phyloP scores from a whole-genome alignment of 2,113 vertebrate genomes.

The Phocoena sinus region DNA sequence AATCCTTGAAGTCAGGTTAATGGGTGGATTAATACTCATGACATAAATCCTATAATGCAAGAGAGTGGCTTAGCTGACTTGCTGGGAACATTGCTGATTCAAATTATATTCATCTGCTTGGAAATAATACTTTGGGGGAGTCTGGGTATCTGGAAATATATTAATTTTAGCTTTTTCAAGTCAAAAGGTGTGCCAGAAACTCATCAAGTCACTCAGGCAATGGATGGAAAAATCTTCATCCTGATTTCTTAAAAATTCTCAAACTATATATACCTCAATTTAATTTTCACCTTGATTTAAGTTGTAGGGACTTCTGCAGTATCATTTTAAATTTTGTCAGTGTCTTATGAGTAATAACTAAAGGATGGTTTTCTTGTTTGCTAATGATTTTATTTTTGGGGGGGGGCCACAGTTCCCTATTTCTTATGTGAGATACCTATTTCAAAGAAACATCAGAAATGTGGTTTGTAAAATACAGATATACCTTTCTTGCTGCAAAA shows the following conservation, averaged over 20 bases:
- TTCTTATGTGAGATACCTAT: not conserved
- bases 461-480: not conserved
- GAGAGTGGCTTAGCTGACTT: not conserved
- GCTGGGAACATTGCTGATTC: not conserved
- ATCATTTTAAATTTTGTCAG: not conserved
- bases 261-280: not conserved
- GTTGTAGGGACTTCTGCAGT: not conserved
- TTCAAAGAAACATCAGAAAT: not conserved
- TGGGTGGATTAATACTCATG: not conserved
- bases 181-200: not conserved
- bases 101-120: constrained; percentile 9
- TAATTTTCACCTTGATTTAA: not conserved
- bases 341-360: not conserved
- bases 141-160: not conserved
- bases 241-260: not conserved
- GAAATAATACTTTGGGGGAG: not conserved
- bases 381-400: not conserved
- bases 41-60: constrained; percentile 2
- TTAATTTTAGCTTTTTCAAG: not conserved
- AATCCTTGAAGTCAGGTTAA: constrained; percentile 11
- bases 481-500: not conserved
- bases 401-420: not conserved
- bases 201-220: not conserved
- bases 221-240: not conserved
- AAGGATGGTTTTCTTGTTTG: not conserved